phyloP scores from a whole-genome alignment of 2,888 invertebrate species.

The Anorthoa munda region DNA sequence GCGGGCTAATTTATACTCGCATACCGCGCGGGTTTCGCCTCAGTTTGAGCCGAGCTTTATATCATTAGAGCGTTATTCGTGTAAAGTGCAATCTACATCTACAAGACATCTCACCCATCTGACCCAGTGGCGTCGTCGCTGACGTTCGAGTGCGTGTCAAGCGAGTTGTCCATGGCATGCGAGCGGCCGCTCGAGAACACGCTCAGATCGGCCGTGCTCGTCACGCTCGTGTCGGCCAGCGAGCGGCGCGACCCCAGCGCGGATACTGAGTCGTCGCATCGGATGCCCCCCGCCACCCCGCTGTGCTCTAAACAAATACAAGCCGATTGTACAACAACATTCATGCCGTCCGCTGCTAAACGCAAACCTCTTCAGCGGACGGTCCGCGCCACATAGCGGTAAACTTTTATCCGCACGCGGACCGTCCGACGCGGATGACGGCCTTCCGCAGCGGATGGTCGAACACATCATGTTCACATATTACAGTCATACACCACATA shows the following conservation, averaged over 20 bases:
- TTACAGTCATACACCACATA: constrained; percentile 34
- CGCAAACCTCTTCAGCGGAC: not conserved
- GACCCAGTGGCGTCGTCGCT: constrained; percentile 94
- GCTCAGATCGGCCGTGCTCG: constrained; percentile 95
- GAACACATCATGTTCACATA: not conserved
- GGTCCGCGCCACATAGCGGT: not conserved
- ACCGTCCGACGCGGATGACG: not conserved
- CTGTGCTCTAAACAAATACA: constrained; percentile 81
- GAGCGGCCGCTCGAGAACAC: constrained; percentile 94
- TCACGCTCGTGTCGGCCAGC: constrained; percentile 95
- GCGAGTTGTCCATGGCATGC: constrained; percentile 94
- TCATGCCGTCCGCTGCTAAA: constrained; percentile 19
- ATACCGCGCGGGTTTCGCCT: not conserved
- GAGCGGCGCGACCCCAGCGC: constrained; percentile 94
- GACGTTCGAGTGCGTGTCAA: constrained; percentile 94
- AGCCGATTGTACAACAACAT: constrained; percentile 11
- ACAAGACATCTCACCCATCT: constrained; percentile 91
- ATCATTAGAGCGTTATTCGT: constrained; percentile 17
- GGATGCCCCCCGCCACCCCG: constrained; percentile 81
- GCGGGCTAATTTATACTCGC: not conserved
- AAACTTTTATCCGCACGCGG: constrained; percentile 1
- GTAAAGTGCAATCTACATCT: constrained; percentile 72
- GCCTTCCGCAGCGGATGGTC: constrained; percentile 3
- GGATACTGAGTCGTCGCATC: constrained; percentile 93
- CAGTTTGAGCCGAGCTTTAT: not conserved